These are phyloP conservation scores for Bursaphelenchus mucronatus DNA, from an alignment of 1,140 invertebrate genomes.

Conservation along the genomic window DNA sequence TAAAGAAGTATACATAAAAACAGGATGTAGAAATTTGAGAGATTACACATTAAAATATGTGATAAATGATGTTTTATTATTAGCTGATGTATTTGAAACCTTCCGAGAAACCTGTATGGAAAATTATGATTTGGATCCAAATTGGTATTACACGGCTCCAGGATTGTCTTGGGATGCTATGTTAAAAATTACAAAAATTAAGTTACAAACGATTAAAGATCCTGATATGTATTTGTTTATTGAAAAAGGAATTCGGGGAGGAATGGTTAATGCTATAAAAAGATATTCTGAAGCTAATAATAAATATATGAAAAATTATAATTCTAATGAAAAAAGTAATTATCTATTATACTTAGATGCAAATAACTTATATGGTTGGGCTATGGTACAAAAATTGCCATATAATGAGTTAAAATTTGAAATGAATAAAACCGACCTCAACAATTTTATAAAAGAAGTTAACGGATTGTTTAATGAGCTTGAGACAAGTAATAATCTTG, in stretches of 20 bases:
- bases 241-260: no score
- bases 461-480: no score
- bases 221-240: no score
- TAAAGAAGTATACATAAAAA: slow-evolving; percentile 19
- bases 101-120: slow-evolving; percentile 44
- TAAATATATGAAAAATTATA: no score
- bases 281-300: no score
- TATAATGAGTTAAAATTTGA: slow-evolving; percentile 27
- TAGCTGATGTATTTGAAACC: slow-evolving; percentile 52
- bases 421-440: no score
- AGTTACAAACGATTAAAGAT: no score
- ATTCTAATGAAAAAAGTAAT: slow-evolving; percentile 30
- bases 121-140: slow-evolving; percentile 45
- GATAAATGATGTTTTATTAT: slow-evolving; percentile 38
- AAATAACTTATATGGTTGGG: no score
- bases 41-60: slow-evolving; percentile 29
- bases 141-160: slow-evolving; percentile 40
- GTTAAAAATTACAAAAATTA: no score
- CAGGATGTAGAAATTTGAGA: slow-evolving; percentile 27
- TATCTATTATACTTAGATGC: slow-evolving; percentile 43
- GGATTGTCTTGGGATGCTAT: slow-evolving; percentile 45
- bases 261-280: no score
- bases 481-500: slow-evolving; percentile 24
- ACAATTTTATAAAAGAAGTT: no score
- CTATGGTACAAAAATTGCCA: slow-evolving; percentile 36